phyloP scores from a whole-genome alignment of 2,888 invertebrate genomes.

The Marasmarcha lunaedactyla region DNA sequence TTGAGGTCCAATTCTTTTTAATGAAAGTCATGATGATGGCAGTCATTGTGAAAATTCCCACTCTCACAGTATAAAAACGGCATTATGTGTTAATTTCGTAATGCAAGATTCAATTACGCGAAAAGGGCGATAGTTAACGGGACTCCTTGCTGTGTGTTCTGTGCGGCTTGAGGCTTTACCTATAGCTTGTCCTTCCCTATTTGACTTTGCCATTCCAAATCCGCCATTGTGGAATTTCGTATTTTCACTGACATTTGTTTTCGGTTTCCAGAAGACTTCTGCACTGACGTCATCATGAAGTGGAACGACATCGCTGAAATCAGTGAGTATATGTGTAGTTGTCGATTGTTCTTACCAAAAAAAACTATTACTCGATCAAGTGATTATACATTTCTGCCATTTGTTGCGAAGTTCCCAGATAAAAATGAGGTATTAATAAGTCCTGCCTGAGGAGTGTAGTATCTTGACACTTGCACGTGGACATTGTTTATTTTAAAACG shows the following conservation, averaged over 20 bases:
- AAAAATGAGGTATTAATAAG: too few relatives aligned
- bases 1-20: slow-evolving; percentile 30
- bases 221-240: too few relatives aligned
- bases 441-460: too few relatives aligned
- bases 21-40: slow-evolving; percentile 38
- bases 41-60: slow-evolving; percentile 40
- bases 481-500: too few relatives aligned
- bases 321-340: slow-evolving; percentile 39
- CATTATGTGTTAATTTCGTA: slow-evolving; percentile 41
- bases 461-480: too few relatives aligned
- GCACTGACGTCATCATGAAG: slow-evolving; percentile 65
- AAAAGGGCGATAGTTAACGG: slow-evolving; percentile 13
- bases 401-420: too few relatives aligned
- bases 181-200: too few relatives aligned
- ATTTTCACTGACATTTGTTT: too few relatives aligned
- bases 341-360: too few relatives aligned
- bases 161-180: neutral
- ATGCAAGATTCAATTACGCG: slow-evolving; percentile 30
- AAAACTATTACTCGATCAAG: too few relatives aligned
- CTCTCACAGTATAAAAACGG: slow-evolving; percentile 38
- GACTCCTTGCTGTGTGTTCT: slow-evolving; percentile 6
- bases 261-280: slow-evolving; percentile 44
- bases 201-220: too few relatives aligned
- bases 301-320: slow-evolving; percentile 65
- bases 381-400: too few relatives aligned